Evolutionary conservation across 2,797 vertebrate genomes (phyloP).

Genomic region (Sebastes taczanowskii): DNA sequence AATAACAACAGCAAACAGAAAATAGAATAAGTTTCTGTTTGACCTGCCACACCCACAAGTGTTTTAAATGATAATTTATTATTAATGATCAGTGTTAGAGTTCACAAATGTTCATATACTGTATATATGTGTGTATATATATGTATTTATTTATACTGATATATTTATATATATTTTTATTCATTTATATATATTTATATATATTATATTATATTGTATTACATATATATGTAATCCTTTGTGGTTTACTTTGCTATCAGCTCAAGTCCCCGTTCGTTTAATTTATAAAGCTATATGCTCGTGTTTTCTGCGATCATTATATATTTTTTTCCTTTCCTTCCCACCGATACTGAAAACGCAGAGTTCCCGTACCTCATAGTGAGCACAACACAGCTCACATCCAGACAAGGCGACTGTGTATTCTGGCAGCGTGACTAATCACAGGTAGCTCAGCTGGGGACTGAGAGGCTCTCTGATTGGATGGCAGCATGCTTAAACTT

Average conservation of each 20-base stretch:
- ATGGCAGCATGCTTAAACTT: slow-evolving; percentile 5
- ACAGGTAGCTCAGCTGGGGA: slow-evolving; percentile 45
- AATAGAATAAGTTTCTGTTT: neutral
- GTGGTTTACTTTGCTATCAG: no score
- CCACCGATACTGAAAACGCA: neutral
- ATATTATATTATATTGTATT: no score
- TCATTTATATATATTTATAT: neutral
- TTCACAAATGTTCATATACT: neutral
- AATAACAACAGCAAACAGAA: neutral
- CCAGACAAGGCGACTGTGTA: slow-evolving; percentile 17
- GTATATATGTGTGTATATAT: no score
- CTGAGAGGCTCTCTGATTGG: slow-evolving; percentile 38
- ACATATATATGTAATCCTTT: no score
- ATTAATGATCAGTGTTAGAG: neutral
- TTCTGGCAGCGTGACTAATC: slow-evolving; percentile 22
- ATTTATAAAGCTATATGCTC: neutral
- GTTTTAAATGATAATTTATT: neutral
- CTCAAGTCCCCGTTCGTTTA: no score
- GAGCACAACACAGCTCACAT: slow-evolving; percentile 3
- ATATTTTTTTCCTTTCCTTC: neutral
- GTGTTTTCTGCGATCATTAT: neutral
- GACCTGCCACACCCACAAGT: neutral
- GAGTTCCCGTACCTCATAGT: neutral
- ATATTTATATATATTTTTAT: no score
- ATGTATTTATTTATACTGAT: no score